Base-by-base conservation (phyloP, 2,797 vertebrate genomes). In the Sebastolobus altivelis region DNA sequence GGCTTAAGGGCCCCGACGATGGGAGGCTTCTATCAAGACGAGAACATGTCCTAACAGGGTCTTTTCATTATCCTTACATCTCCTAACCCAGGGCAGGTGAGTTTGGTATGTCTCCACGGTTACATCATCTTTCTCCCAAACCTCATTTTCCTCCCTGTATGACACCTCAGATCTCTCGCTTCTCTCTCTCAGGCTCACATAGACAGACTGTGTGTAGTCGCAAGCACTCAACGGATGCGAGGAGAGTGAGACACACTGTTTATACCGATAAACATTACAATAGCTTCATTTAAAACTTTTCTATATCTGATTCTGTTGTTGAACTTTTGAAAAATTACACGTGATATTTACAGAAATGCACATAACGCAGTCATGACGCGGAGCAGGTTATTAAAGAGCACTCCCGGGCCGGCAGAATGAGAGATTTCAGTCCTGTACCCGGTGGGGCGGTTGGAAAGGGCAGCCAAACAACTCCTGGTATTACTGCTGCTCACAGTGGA, bases 361-460 rank as follows among this genome's bases (percentile, higher is more conserved):
- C 43, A 54, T 33, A 58, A 79, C 0, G 20, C 18, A 22, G 58
- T 33, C 1, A 1, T 6, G 40, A 72, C 0, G 20, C 5, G 1
- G 33, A 25, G 63, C 54, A 3, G 69, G 58, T 86, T 82, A 81
- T 85, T 86, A 89, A 86, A 89, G 81, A 83, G 63, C 71, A 70
- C 72, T 80, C 56, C 31, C 2, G 33, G 75, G 73, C 58, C 62
- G n/a, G 69, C 54, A 56, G 56, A 79, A 72, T 65, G 80, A 80
- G 73, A 75, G 68, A 81, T 43, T 87, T 55, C 75, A 56, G 43
- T 72, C 60, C 1, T 35, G 77, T 54, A 82, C 73, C 62, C 58
- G 2, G 66, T 79, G 83, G 75, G 67, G 63, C 37, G 18, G 71
- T 35, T 87, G 88, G 80, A 93, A 93, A 93, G 92, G 89, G 86